These are phyloP conservation scores for Tenualosa thibaudeaui DNA, from an alignment of 2,797 vertebrate genomes.

Conservation along the genomic window DNA sequence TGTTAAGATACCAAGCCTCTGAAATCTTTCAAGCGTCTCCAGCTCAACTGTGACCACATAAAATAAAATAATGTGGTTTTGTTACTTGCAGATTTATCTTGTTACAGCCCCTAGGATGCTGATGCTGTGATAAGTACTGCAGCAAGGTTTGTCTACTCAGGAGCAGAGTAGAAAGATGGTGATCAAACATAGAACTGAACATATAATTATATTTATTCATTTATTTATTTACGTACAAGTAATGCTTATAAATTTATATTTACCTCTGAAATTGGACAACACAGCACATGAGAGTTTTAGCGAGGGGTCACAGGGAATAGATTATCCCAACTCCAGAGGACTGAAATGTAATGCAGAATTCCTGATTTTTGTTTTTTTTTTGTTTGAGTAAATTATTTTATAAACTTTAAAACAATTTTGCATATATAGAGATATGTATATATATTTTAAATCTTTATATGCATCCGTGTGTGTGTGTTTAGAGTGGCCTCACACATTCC, in stretches of 20 bases:
- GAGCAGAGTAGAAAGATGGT: neutral
- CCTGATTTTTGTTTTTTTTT: no score
- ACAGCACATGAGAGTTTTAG: neutral
- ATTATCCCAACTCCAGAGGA: neutral
- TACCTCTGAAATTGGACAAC: neutral
- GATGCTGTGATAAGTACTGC: neutral
- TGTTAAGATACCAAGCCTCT: neutral
- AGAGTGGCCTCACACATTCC: neutral
- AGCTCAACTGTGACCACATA: neutral
- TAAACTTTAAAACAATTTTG: no score
- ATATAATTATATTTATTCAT: neutral
- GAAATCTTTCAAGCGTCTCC: neutral
- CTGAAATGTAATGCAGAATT: neutral
- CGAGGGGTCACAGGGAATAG: neutral
- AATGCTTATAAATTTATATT: neutral
- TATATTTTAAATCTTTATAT: neutral
- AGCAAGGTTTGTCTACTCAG: neutral
- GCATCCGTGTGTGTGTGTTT: neutral
- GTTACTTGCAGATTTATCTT: neutral
- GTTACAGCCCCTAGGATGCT: neutral
- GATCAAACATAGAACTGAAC: neutral
- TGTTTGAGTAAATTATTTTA: no score
- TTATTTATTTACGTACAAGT: no score
- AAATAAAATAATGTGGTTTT: neutral
- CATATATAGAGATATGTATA: no score